phyloP scores from a whole-genome alignment of 2,113 vertebrate genomes.

The Gavia stellata region DNA sequence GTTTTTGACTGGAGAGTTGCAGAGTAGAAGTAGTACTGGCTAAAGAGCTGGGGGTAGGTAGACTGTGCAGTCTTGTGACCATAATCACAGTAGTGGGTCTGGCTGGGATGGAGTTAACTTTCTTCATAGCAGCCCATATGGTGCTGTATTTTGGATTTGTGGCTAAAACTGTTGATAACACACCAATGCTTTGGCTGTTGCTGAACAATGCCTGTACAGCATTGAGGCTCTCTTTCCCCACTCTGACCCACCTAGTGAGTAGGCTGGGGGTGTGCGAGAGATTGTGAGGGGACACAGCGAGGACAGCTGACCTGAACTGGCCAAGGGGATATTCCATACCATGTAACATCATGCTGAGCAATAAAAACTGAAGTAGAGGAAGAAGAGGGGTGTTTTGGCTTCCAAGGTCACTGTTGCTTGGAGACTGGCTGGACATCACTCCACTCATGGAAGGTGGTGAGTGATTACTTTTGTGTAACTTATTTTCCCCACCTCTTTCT shows the following conservation, averaged over 20 bases:
- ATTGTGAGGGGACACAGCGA: background rate
- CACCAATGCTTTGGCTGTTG: background rate
- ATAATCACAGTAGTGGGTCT: background rate
- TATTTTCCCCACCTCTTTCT: background rate
- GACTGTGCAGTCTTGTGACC: background rate
- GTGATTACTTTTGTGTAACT: background rate
- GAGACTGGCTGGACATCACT: background rate
- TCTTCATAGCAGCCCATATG: background rate
- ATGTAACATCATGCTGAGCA: background rate
- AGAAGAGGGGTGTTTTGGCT: background rate
- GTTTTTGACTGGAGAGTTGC: background rate
- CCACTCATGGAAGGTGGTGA: background rate
- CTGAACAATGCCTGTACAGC: background rate
- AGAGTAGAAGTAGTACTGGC: background rate
- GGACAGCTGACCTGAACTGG: background rate
- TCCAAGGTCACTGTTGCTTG: background rate
- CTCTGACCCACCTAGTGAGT: background rate
- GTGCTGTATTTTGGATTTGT: background rate
- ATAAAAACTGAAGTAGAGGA: background rate
- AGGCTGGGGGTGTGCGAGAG: background rate
- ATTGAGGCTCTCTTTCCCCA: fast-evolving
- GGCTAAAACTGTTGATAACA: background rate
- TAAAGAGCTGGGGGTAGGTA: background rate
- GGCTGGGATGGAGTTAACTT: background rate
- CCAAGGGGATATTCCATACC: background rate